These are phyloP conservation scores for Micromesistius poutassou DNA, from an alignment of 2,797 vertebrate species.

Conservation along the genomic window DNA sequence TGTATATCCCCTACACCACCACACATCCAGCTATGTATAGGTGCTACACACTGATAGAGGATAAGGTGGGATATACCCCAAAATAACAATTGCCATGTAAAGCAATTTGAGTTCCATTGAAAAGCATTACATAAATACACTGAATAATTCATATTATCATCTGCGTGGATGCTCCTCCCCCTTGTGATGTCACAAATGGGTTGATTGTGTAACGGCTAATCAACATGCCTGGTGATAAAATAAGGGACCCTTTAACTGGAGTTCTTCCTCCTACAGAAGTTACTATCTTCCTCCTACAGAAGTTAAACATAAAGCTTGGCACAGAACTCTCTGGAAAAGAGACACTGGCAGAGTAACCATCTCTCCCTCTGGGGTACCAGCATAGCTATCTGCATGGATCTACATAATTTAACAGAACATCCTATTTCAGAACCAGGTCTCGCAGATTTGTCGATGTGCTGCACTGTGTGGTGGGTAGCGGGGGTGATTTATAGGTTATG, in stretches of 20 bases:
- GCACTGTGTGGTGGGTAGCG: slow-evolving; percentile 9
- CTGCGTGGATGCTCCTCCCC: neutral
- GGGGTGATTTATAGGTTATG: slow-evolving; percentile 49
- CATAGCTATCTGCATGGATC: slow-evolving; percentile 21
- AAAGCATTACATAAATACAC: no score
- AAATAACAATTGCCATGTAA: no score
- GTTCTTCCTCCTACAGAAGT: neutral
- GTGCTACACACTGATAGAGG: no score
- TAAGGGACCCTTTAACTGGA: neutral
- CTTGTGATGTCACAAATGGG: neutral
- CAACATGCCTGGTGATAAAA: neutral
- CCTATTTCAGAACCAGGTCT: slow-evolving; percentile 29
- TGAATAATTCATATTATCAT: no score
- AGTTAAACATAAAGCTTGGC: slow-evolving; percentile 26
- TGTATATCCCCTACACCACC: no score
- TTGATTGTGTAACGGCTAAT: neutral
- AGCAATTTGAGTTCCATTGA: no score
- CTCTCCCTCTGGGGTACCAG: slow-evolving; percentile 26
- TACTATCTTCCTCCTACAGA: neutral
- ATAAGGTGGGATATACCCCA: no score
- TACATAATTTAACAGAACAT: slow-evolving; percentile 55
- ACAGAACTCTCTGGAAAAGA: slow-evolving; percentile 9
- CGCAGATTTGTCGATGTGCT: slow-evolving; percentile 29
- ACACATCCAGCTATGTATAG: no score
- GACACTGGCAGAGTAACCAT: slow-evolving; percentile 54